phyloP scores from a whole-genome alignment of 2,888 invertebrate species.

The Tiliacea citrago region DNA sequence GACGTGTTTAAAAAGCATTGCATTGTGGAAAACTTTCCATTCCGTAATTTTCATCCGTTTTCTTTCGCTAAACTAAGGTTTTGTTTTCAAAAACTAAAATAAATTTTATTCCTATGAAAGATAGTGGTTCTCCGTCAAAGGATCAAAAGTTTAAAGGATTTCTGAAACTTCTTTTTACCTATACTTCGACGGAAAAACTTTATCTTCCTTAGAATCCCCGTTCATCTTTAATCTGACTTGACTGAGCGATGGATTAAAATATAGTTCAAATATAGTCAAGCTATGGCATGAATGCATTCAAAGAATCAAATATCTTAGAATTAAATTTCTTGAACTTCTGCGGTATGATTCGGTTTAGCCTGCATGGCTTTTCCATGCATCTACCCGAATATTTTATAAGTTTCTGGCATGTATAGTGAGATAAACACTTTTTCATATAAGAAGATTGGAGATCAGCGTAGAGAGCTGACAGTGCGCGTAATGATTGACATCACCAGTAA shows the following conservation, averaged over 20 bases:
- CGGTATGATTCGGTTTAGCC: not conserved
- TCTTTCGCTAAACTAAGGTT: not conserved
- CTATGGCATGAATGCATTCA: not conserved
- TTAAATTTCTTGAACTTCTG: not conserved
- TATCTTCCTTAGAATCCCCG: slow-evolving; percentile 9
- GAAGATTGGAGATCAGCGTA: not conserved
- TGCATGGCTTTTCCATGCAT: too few species aligned
- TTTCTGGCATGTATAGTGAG: not conserved
- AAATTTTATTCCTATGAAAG: not conserved
- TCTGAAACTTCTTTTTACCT: slow-evolving; percentile 10
- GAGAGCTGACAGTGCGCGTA: not conserved
- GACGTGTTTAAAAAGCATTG: too few species aligned
- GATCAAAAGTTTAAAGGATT: slow-evolving; percentile 20
- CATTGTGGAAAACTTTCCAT: too few species aligned
- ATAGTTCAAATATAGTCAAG: slow-evolving; percentile 12
- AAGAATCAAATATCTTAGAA: not conserved
- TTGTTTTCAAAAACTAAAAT: not conserved
- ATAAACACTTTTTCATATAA: too few species aligned
- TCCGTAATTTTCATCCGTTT: too few species aligned
- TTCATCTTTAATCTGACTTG: slow-evolving; percentile 43
- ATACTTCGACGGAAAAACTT: slow-evolving; percentile 22
- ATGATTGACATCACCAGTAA: too few species aligned
- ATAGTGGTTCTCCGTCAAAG: slow-evolving; percentile 11
- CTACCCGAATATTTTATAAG: not conserved
- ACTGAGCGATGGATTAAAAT: slow-evolving; percentile 33